Base-by-base conservation (phyloP, 2,113 vertebrate genomes). In the Marmota flaviventris region DNA sequence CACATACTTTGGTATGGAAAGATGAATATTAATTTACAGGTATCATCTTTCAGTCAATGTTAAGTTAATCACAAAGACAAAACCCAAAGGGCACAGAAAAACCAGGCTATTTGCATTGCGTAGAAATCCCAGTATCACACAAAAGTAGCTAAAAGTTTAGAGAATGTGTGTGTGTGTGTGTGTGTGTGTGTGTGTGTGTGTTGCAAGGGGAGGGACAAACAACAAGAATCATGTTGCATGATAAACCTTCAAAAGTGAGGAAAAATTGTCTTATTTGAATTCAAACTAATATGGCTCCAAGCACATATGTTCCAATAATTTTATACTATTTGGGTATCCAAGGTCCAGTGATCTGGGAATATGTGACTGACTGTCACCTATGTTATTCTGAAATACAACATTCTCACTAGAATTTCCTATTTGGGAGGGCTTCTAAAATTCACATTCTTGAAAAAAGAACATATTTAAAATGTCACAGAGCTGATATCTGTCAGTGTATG, bases 61-160 rank as follows among this genome's bases (percentile, higher is more conserved):
- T 39, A 67, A 84, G 13, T 91, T 78, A 88, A 24, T 82, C 61
- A 95, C 27, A 92, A 78, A 76, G 58, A 82, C 69, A 51, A 86
- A 61, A 4, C 3, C 4, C 14, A 27, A 24, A 58, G 39, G 39
- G 39, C 22, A 63, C 39, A 79, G 88, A 63, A 73, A 81, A 63
- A n/a, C 8, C 29, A 14, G 39, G 42, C 18, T 82, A 53, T 63
- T 25, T 63, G 48, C n/a, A 72, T 34, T 24, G 14, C 14, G 34
- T 87, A 58, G 72, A 63, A 69, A 94, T 70, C 42, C 20, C 48
- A 34, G 29, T 16, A 27, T 42, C 63, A 81, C 37, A 58, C 14
- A 67, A 67, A 73, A 65, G 70, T 18, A 70, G 77, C 1, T 8
- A 29, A 20, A 65, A 37, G 45, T 81, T 58, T 86, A n/a, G 75